phyloP scores from a whole-genome alignment of 2,888 invertebrate genomes.

The Pseudeuparius sepicola region DNA sequence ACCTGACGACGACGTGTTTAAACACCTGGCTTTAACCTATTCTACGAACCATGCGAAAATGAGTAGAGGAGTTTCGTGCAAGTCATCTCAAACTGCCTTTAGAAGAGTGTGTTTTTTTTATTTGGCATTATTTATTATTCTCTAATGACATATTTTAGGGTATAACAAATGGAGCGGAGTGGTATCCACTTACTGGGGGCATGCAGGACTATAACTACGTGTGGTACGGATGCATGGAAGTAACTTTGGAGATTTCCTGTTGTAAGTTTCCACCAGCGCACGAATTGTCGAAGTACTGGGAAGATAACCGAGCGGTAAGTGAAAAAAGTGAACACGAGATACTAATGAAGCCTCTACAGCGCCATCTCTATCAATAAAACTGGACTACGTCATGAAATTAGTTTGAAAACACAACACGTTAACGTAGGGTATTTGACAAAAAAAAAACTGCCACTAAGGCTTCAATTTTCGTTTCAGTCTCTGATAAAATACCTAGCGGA shows the following conservation, averaged over 20 bases:
- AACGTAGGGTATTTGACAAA: no score
- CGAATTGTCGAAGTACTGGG: slow-evolving; percentile 76
- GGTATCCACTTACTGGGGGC: slow-evolving; percentile 85
- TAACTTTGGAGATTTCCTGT: slow-evolving; percentile 89
- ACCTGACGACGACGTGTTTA: slow-evolving; percentile 89
- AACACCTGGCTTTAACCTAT: slow-evolving; percentile 73
- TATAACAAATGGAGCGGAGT: slow-evolving; percentile 89
- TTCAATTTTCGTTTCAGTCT: slow-evolving; percentile 50
- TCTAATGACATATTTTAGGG: slow-evolving; percentile 45
- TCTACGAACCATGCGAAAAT: slow-evolving; percentile 83
- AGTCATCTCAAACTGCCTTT: slow-evolving; percentile 64
- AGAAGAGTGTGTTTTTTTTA: slow-evolving; percentile 40
- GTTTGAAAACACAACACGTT: no score
- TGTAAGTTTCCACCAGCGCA: slow-evolving; percentile 84
- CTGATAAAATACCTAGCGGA: slow-evolving; percentile 75
- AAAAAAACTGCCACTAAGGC: no score
- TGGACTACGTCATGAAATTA: no score
- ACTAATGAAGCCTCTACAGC: no score
- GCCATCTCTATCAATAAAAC: no score
- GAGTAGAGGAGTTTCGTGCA: slow-evolving; percentile 76
- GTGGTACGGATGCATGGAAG: slow-evolving; percentile 88
- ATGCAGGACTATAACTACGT: slow-evolving; percentile 95
- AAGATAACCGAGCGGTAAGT: slow-evolving; percentile 72
- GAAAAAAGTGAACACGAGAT: slow-evolving; percentile 1
- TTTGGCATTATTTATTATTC: slow-evolving; percentile 1